phyloP scores from a whole-genome alignment of 2,113 vertebrate genomes.

The human region DNA sequence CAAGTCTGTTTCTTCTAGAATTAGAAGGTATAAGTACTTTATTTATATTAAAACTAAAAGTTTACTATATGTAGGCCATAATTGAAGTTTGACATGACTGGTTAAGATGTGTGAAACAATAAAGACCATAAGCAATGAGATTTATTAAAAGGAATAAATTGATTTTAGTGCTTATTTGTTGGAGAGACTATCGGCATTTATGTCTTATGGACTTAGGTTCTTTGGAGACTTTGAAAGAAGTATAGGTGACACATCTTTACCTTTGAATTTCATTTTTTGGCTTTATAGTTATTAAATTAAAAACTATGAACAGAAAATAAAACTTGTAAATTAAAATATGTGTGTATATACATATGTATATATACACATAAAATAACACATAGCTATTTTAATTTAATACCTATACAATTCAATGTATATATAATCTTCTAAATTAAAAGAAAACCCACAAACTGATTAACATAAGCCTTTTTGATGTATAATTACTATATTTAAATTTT shows the following conservation, averaged over 20 bases:
- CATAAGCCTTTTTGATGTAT: not conserved
- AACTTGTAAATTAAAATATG: not conserved
- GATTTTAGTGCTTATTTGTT: not conserved
- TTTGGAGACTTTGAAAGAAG: not conserved
- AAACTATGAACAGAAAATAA: not conserved
- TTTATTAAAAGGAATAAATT: no score
- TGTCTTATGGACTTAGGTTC: not conserved
- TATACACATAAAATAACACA: not conserved
- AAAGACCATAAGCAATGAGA: no score
- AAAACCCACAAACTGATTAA: not conserved
- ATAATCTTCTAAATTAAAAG: not conserved
- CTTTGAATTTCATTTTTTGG: not conserved
- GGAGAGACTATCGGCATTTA: not conserved
- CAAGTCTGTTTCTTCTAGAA: no score
- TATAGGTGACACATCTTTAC: not conserved
- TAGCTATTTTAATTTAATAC: no score
- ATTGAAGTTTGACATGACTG: no score
- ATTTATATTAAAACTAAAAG: no score
- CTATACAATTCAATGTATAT: no score
- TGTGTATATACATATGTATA: not conserved
- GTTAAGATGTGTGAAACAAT: no score
- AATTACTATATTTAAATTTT: not conserved
- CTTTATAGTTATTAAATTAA: not conserved
- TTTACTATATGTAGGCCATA: no score
- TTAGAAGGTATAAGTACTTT: no score